Conservation (phyloP, 2,888 invertebrate species). For the Eulithis testata region DNA sequence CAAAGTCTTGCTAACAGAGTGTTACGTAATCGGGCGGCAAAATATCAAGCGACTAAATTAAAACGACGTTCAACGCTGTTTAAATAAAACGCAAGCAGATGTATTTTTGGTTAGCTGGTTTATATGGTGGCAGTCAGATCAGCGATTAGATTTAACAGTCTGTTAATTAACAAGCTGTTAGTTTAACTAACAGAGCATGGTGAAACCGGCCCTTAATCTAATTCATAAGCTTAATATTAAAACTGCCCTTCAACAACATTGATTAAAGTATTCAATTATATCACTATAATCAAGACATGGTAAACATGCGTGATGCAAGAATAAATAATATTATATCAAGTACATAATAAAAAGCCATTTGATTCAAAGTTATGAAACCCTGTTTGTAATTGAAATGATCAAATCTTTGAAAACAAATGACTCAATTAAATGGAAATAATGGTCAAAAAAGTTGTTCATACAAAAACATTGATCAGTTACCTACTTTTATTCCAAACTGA, state of each 20-base stretch:
- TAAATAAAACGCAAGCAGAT: too few relatives aligned
- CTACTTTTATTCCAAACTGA: slow-evolving; percentile 4
- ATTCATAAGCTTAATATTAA: slow-evolving; percentile 4
- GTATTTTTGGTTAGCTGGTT: too few relatives aligned
- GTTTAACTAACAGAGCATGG: too few relatives aligned
- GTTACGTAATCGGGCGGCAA: too few relatives aligned
- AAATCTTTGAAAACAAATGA: slow-evolving; percentile 1
- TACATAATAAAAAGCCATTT: not conserved
- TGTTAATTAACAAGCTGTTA: too few relatives aligned
- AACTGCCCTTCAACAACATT: not conserved
- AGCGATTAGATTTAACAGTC: too few relatives aligned
- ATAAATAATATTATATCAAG: not conserved
- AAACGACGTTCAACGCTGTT: too few relatives aligned
- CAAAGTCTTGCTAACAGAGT: too few relatives aligned
- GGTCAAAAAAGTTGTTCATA: not conserved
- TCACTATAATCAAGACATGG: not conserved
- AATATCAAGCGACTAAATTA: too few relatives aligned
- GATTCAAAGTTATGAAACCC: not conserved
- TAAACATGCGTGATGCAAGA: slow-evolving; percentile 4
- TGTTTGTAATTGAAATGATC: not conserved
- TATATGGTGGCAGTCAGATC: too few relatives aligned
- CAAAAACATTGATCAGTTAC: not conserved
- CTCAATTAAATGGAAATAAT: not conserved
- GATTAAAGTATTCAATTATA: not conserved
- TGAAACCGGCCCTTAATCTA: too few relatives aligned